Percentiles rank a stretch among this genome's conserved stretches.
Evolutionary conservation across 2,888 invertebrate species (phyloP).

Genomic region (Sphaerophoria rueppellii): DNA sequence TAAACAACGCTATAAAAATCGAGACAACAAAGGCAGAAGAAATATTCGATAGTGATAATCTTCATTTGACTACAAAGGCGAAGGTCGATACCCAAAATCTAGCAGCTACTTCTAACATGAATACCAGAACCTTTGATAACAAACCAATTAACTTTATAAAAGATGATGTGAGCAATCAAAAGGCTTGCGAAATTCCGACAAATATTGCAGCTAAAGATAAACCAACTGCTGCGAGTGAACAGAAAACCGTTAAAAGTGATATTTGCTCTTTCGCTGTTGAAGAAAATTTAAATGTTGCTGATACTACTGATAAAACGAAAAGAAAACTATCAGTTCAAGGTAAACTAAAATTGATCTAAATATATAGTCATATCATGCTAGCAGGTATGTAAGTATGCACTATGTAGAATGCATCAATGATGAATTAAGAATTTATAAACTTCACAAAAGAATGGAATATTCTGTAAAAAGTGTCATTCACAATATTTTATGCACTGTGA

Average conservation of each 20-base stretch:
- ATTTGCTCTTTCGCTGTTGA: constrained; percentile 77
- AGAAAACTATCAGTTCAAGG: constrained; percentile 82
- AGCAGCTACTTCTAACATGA: constrained; percentile 51
- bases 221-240: constrained; percentile 78
- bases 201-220: constrained; percentile 73
- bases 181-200: not conserved
- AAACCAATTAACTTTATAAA: constrained; percentile 51
- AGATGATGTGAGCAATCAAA: constrained; percentile 29
- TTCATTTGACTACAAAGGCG: not conserved
- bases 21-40: constrained; percentile 38
- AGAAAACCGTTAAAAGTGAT: constrained; percentile 77
- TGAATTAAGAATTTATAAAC: too few species aligned
- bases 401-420: too few species aligned
- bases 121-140: constrained; percentile 55
- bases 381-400: not conserved
- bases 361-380: not conserved
- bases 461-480: too few species aligned
- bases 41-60: not conserved
- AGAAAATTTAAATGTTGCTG: constrained; percentile 77
- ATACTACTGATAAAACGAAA: constrained; percentile 78
- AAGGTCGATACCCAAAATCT: constrained; percentile 59
- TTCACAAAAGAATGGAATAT: too few species aligned
- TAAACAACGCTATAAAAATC: constrained; percentile 49
- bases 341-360: constrained; percentile 48
- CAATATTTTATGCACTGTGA: too few species aligned